Evolutionary conservation across 2,113 vertebrate genomes (phyloP).

Genomic region (Mirounga angustirostris): DNA sequence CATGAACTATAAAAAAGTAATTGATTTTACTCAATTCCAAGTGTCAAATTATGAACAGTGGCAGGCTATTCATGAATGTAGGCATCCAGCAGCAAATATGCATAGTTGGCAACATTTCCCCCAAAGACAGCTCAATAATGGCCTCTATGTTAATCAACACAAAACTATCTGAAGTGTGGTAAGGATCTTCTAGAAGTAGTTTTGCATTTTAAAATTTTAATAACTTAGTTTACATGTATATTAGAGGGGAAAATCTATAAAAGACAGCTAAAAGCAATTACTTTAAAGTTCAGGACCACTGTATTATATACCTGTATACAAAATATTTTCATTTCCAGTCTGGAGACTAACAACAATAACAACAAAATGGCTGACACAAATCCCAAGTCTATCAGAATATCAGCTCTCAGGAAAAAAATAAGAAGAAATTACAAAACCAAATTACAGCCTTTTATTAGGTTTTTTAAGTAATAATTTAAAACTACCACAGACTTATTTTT

Average conservation of each 20-base stretch:
- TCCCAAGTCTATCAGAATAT: background rate
- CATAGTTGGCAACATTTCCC: background rate
- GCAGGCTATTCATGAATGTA: constrained; percentile 43
- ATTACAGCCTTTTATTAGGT: background rate
- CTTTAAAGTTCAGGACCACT: constrained; percentile 6
- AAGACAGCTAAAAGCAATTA: background rate
- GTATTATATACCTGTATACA: background rate
- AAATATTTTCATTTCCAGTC: background rate
- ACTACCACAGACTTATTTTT: background rate
- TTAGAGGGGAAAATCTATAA: background rate
- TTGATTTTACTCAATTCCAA: constrained; percentile 67
- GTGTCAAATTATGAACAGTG: background rate
- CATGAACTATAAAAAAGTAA: constrained; percentile 64
- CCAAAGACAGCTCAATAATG: background rate
- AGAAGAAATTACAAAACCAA: background rate
- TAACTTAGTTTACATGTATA: background rate
- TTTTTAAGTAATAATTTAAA: constrained; percentile 46
- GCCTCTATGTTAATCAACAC: background rate
- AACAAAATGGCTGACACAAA: background rate
- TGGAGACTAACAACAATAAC: background rate
- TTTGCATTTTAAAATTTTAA: constrained; percentile 52
- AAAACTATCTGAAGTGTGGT: background rate
- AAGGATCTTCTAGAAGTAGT: background rate
- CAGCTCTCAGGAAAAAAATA: background rate
- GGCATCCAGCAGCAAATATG: background rate